These are phyloP conservation scores for Silvanus unidentatus DNA, from an alignment of 2,888 invertebrate genomes.

Conservation along the genomic window DNA sequence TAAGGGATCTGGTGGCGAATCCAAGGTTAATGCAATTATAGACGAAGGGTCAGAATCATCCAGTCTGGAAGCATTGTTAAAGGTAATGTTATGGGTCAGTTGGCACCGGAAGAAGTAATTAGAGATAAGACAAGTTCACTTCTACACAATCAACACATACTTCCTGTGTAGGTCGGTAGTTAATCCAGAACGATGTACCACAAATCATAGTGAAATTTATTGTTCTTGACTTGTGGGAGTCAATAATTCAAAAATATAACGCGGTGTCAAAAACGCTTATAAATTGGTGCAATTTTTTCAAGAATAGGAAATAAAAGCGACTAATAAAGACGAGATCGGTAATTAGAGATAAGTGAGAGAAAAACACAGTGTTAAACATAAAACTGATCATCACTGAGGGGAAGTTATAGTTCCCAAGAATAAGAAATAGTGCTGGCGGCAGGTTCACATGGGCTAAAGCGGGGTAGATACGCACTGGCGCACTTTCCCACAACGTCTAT, in stretches of 20 bases:
- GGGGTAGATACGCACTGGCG: slow-evolving; percentile 26
- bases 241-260: no score
- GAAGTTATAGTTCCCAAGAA: slow-evolving; percentile 22
- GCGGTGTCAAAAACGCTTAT: no score
- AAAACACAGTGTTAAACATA: slow-evolving; percentile 15
- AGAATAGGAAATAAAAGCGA: no score
- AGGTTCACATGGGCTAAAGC: slow-evolving; percentile 31
- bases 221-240: not conserved
- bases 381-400: slow-evolving; percentile 8
- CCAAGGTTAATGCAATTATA: slow-evolving; percentile 2
- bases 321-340: slow-evolving; percentile 8
- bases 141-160: slow-evolving; percentile 17
- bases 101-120: slow-evolving; percentile 23
- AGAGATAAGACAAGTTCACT: slow-evolving; percentile 21
- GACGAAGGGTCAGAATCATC: slow-evolving; percentile 9
- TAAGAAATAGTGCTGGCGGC: slow-evolving; percentile 14
- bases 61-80: slow-evolving; percentile 20
- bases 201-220: not conserved
- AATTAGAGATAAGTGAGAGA: slow-evolving; percentile 17
- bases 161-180: not conserved
- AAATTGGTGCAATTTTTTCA: no score
- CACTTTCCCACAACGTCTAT: slow-evolving; percentile 30
- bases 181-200: not conserved
- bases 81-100: slow-evolving; percentile 20
- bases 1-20: not conserved